Evolutionary conservation across 1,140 invertebrate genomes (phyloP), one percentile per base, ranked within the genome.

Genomic region (Drosophila auraria): DNA sequence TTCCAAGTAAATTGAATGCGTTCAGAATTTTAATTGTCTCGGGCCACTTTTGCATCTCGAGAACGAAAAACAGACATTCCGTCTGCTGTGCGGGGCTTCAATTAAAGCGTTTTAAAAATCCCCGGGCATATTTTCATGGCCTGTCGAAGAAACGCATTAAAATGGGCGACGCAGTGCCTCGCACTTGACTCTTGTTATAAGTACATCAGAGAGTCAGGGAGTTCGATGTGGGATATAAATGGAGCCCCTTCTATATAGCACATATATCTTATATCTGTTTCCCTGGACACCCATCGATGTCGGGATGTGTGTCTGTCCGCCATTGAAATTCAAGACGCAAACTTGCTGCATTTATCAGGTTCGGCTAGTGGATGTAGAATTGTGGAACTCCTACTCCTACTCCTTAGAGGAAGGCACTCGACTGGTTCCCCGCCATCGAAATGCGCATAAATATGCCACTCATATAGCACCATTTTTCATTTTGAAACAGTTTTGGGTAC

Each of bases 241-340:
- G 33, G 54, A 56, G 33, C 50, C 61, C 61, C 45, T 47, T 66
- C 44, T 62, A 25, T 20, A 42, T 44, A 30, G 17, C 44, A 38
- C 45, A 42, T 51, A 60, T 44, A 51, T 33, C 36, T 51, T 38
- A 25, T 44, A 51, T 33, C 36, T 51, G 25, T 73, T 74, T 53
- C 80, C 76, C 75, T 79, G 59, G 83, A 75, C 83, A 87, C 69
- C 83, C 84, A 89, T 80, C 33, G 33, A 11, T 62, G 70, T 54
- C 23, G 58, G 38, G 65, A 68, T 77, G 68, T 69, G 54, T 33
- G 50, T 78, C 53, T 63, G 65, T 53, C 54, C 53, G 82, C 83
- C 83, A 91, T 91, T 91, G 87, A 89, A 84, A 91, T 91, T 91
- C 87, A 89, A 91, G 45, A 87, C 83, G 79, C 87, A 91, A 91